A percentile compares a stretch with the other conserved stretches of the same genome.
Evolutionary conservation across 2,797 vertebrate species (phyloP).

Genomic region (Peromyscus nudipes): DNA sequence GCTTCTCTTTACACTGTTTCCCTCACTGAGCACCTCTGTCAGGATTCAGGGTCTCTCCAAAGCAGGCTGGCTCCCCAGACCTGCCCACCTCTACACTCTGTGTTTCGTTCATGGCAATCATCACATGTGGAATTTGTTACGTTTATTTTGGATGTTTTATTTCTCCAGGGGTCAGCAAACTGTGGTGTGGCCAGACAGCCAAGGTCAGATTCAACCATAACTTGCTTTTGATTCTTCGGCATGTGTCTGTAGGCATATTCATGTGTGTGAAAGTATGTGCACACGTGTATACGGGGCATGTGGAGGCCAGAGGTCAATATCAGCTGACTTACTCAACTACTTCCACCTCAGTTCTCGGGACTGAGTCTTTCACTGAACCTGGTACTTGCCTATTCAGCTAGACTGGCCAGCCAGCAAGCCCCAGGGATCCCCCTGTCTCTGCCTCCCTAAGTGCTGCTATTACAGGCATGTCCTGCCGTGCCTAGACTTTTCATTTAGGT

Average conservation of each 20-base stretch:
- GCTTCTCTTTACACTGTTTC: background rate
- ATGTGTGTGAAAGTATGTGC: background rate
- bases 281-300: background rate
- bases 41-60: background rate
- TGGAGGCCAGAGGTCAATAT: background rate
- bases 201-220: background rate
- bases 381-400: background rate
- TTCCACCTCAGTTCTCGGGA: background rate
- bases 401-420: too few species aligned
- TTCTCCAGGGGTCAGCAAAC: background rate
- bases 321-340: background rate
- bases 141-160: constrained; percentile 3
- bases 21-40: background rate
- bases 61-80: background rate
- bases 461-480: background rate
- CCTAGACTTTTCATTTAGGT: background rate
- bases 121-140: background rate
- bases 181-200: background rate
- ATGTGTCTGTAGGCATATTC: background rate
- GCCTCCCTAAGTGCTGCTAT: background rate
- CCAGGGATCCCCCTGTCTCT: background rate
- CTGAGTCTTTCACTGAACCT: background rate
- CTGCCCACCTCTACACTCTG: background rate
- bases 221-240: background rate
- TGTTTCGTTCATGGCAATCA: background rate